Evolutionary conservation across 2,797 vertebrate species (phyloP).

Genomic region (Hypotaenidia philippensis): DNA sequence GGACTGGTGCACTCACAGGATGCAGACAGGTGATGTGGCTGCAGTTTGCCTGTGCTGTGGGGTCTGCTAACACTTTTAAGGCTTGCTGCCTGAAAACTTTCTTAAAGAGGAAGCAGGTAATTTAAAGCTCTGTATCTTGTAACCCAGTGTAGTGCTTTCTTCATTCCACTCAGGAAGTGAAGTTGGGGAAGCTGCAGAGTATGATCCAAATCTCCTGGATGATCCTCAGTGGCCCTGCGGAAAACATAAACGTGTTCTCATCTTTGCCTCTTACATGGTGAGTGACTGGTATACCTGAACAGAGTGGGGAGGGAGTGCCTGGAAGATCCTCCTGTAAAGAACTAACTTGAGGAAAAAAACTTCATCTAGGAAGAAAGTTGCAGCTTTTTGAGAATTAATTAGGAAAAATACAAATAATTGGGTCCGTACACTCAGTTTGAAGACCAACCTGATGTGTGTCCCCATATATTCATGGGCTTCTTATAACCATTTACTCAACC

Average conservation of each 20-base stretch:
- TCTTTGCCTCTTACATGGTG: constrained; percentile 97
- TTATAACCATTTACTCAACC: neutral
- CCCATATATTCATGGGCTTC: neutral
- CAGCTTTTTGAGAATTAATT: neutral
- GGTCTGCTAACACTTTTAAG: neutral
- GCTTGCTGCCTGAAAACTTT: neutral
- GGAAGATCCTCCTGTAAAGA: neutral
- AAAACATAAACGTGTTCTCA: constrained; percentile 96
- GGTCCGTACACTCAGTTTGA: neutral
- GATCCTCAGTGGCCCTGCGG: constrained; percentile 98
- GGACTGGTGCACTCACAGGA: neutral
- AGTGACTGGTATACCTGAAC: constrained; percentile 21
- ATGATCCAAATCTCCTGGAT: constrained; percentile 94
- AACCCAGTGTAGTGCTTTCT: neutral
- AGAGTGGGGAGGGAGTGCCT: neutral
- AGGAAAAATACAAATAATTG: neutral
- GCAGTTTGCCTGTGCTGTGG: neutral
- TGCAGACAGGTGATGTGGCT: neutral
- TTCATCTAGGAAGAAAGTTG: neutral
- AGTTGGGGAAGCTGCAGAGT: constrained; percentile 86
- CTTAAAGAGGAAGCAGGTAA: neutral
- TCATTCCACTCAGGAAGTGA: constrained; percentile 79
- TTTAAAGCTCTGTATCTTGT: neutral
- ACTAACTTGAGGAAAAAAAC: neutral
- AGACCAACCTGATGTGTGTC: accelerated